Base-by-base conservation (phyloP, 37 sponge, comb jelly and placozoan genomes). In the Agelas oroides region DNA sequence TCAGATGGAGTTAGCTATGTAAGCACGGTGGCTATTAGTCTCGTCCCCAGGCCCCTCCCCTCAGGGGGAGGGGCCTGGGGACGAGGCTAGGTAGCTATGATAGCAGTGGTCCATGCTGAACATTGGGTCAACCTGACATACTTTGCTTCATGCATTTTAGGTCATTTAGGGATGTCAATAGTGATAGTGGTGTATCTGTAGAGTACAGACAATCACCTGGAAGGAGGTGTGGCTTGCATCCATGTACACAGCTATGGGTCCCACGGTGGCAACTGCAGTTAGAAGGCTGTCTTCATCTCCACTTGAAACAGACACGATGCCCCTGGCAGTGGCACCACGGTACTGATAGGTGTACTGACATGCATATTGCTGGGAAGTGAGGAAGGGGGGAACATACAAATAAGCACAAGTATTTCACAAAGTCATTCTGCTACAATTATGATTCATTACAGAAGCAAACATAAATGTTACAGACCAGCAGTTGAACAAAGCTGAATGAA, bases 181-280 rank as follows among this genome's bases (percentile, higher is more conserved):
- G n/a, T n/a, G n/a, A n/a, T n/a, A n/a, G n/a, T n/a, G n/a, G n/a
- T n/a, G n/a, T n/a, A n/a, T n/a, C n/a, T n/a, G n/a, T n/a, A n/a
- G n/a, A n/a, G n/a, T n/a, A n/a, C n/a, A n/a, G n/a, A n/a, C n/a
- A n/a, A n/a, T 86, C 93, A 73, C 78, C 88, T 93, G 94, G 76
- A 97, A 97, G 54, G 92, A 85, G 17, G 53, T 0, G 58, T 89
- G 88, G 0, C 84, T 69, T 33, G 98, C 98, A 81, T 97, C 98
- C 31, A 97, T 93, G 53, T 94, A 95, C 18, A 95, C 89, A 58
- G 95, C 95, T 76, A 97, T 89, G 52, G 98, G 98, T 19, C 96
- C 95, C 0, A 90, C 80, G 20, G 78, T 73, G 27, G 92, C 98
- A 17, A 95, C 80, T 27, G 98, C 98, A 46, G 76, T 73, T 37